Base-by-base conservation (phyloP, 2,797 vertebrate species). In the Accipiter superciliosus region DNA sequence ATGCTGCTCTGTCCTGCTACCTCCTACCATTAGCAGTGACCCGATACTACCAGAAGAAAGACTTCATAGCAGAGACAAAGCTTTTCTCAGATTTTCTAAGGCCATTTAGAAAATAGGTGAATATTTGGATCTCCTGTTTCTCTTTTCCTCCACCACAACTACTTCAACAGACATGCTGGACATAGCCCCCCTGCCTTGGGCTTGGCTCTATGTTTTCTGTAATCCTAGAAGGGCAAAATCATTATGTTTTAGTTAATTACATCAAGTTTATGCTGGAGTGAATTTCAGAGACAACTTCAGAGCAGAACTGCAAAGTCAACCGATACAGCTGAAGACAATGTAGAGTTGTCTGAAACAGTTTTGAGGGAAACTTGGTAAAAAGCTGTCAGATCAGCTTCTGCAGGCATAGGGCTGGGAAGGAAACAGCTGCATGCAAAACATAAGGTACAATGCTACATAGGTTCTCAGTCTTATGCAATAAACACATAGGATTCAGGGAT, bases 21-120 rank as follows among this genome's bases (percentile, higher is more conserved):
- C 33, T 82, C 15, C 31, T 31, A 40, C 19, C 2, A 3, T 40
- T 67, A 47, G 12, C 72, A 52, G 7, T 42, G 29, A 15, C 37
- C 7, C 3, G 3, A 4, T 71, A 28, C 11, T 49, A 62, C 17
- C 13, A 49, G 47, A 76, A 79, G 50, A 73, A 94, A 83, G 15
- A 58, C 21, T 55, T 71, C 24, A 33, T 5, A 66, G 25, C 22
- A 74, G 9, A 86, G 15, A 9, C 15, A 71, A 45, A 90, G 8
- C 7, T 89, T 74, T 58, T 58, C n/a, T 77, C 25, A 44, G 50
- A 42, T 89, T 86, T 93, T 90, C 29, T 83, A n/a, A 73, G 15
- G 6, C 49, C 22, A 14, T 78, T 63, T 39, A 44, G 65, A 81
- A 90, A 49, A 57, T 1, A 57, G 13, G 11, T 63, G 39, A 87